A percentile compares a stretch with the other conserved stretches of the same genome.
These are phyloP conservation scores for Phalacrocorax pelagicus DNA, from an alignment of 2,113 vertebrate genomes.

Conservation along the genomic window DNA sequence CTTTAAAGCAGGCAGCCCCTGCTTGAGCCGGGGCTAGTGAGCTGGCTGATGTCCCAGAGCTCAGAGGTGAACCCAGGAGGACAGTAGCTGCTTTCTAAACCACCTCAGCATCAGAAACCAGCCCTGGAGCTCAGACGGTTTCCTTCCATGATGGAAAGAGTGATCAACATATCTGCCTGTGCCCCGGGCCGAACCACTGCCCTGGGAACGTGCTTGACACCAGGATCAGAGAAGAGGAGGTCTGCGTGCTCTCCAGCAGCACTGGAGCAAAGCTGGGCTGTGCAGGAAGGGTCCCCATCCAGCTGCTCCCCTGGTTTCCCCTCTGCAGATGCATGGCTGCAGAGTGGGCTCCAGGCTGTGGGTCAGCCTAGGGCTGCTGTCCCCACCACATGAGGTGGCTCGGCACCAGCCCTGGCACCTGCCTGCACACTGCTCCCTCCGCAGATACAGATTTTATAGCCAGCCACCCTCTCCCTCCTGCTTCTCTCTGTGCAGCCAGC, in stretches of 20 bases:
- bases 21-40: not conserved
- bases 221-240: not conserved
- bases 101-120: not conserved
- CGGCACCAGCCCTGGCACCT: too few species aligned
- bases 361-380: not conserved
- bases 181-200: not conserved
- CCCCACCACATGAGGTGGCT: rapidly evolving
- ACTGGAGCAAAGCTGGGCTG: not conserved
- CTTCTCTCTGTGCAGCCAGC: not conserved
- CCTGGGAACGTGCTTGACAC: not conserved
- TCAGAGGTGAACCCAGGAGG: not conserved
- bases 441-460: not conserved
- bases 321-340: rapidly evolving
- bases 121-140: not conserved
- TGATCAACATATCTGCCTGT: not conserved
- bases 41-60: not conserved
- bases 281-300: not conserved
- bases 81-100: not conserved
- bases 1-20: not conserved
- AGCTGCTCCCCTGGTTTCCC: not conserved
- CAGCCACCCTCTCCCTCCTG: not conserved
- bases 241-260: not conserved
- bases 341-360: not conserved
- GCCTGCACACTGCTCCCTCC: rapidly evolving
- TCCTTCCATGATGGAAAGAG: not conserved